Conservation (phyloP, 1,140 invertebrate species). For the Dryas iulia region DNA sequence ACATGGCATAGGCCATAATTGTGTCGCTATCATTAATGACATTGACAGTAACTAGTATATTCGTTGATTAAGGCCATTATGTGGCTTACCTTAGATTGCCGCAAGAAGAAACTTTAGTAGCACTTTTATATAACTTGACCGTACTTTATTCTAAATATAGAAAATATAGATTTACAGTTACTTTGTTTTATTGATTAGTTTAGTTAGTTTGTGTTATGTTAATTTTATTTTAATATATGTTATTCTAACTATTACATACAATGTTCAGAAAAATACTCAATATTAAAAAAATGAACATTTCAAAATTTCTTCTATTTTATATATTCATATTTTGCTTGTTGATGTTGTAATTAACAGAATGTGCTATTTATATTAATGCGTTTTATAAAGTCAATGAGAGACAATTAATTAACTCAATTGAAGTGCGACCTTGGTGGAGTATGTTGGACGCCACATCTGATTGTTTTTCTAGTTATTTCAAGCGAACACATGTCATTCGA, state of each 20-base stretch:
- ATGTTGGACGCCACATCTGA: conserved; percentile 46
- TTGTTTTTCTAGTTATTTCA: conserved; percentile 51
- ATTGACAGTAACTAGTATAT: conserved; percentile 14
- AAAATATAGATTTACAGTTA: background rate
- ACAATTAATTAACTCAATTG: conserved; percentile 65
- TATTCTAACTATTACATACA: too few relatives aligned
- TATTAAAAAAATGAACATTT: too few relatives aligned
- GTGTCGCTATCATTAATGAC: conserved; percentile 25
- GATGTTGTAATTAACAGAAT: conserved; percentile 39
- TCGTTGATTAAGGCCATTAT: conserved; percentile 35
- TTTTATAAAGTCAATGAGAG: conserved; percentile 53
- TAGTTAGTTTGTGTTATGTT: too few relatives aligned
- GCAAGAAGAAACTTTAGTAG: conserved; percentile 24
- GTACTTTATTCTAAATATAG: background rate
- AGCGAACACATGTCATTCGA: conserved; percentile 35
- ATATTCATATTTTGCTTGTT: conserved; percentile 12
- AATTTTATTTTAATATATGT: too few relatives aligned
- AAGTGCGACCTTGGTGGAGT: conserved; percentile 50
- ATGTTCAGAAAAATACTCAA: too few relatives aligned
- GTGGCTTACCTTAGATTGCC: conserved; percentile 30
- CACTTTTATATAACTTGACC: conserved; percentile 3
- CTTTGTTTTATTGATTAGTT: too few relatives aligned
- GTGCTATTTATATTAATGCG: conserved; percentile 48
- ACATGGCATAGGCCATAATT: background rate
- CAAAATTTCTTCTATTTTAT: background rate